Evolutionary conservation across 2,888 invertebrate species (phyloP).

Genomic region (Mythimna albipuncta): DNA sequence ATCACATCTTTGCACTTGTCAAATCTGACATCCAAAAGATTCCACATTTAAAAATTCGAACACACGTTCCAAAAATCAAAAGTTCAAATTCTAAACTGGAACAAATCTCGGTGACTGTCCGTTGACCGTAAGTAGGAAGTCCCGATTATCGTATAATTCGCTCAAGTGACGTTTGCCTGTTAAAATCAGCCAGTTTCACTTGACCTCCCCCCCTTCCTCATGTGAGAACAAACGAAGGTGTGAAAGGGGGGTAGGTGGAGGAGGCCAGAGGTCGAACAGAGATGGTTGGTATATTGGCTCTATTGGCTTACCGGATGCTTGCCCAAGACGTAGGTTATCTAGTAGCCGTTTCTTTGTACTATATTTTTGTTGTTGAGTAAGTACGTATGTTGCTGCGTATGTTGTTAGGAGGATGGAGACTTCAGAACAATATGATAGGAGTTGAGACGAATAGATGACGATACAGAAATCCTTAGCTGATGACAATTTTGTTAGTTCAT

Average conservation of each 20-base stretch:
- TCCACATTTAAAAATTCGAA: conserved; percentile 19
- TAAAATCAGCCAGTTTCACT: conserved; percentile 71
- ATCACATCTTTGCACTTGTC: conserved; percentile 3
- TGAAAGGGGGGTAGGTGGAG: conserved; percentile 56
- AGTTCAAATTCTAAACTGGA: conserved; percentile 84
- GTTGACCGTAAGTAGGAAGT: conserved; percentile 88
- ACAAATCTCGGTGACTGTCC: conserved; percentile 86
- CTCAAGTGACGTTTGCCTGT: conserved; percentile 87
- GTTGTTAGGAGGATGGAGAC: conserved; percentile 3
- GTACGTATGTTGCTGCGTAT: conserved; percentile 36
- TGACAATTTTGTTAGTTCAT: background rate
- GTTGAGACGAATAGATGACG: background rate
- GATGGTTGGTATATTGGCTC: conserved; percentile 85
- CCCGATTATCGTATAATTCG: conserved; percentile 88
- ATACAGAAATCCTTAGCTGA: background rate
- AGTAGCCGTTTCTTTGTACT: conserved; percentile 66
- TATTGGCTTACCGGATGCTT: conserved; percentile 88
- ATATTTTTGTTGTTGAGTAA: conserved; percentile 58
- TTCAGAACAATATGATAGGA: background rate
- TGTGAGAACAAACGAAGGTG: conserved; percentile 41
- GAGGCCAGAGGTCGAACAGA: conserved; percentile 71
- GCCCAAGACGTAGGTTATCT: conserved; percentile 82
- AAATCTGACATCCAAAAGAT: background rate
- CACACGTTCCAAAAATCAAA: conserved; percentile 74
- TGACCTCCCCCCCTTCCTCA: conserved; percentile 72